These are phyloP conservation scores for Irena cyanogastra DNA, from an alignment of 2,113 vertebrate species.

Conservation along the genomic window DNA sequence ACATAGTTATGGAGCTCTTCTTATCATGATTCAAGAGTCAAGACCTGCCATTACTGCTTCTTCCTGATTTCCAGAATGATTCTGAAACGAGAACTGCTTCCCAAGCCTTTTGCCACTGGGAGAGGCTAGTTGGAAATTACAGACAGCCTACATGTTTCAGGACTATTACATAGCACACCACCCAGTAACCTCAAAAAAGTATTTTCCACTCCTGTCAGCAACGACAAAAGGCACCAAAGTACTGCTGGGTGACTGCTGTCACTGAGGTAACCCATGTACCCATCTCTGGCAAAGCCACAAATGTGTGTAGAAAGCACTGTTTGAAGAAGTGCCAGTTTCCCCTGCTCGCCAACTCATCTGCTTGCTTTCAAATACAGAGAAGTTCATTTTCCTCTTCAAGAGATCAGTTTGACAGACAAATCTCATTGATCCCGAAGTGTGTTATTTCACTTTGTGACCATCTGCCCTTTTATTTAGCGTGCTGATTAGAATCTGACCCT, in stretches of 20 bases:
- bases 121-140: neutral
- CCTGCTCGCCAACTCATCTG: neutral
- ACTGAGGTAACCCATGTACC: neutral
- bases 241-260: neutral
- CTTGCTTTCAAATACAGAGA: neutral
- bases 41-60: neutral
- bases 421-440: neutral
- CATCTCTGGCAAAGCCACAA: neutral
- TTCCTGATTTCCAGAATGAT: neutral
- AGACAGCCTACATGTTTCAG: neutral
- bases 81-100: neutral
- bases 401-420: neutral
- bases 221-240: neutral
- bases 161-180: neutral
- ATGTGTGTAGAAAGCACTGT: neutral
- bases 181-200: neutral
- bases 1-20: neutral
- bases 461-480: neutral
- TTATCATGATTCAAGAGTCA: neutral
- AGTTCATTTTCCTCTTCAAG: neutral
- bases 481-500: constrained; percentile 1
- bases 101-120: neutral
- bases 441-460: neutral
- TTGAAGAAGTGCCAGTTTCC: neutral
- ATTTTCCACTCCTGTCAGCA: neutral